Base-by-base conservation (phyloP, 2,797 vertebrate species). In the Cuculus canorus region DNA sequence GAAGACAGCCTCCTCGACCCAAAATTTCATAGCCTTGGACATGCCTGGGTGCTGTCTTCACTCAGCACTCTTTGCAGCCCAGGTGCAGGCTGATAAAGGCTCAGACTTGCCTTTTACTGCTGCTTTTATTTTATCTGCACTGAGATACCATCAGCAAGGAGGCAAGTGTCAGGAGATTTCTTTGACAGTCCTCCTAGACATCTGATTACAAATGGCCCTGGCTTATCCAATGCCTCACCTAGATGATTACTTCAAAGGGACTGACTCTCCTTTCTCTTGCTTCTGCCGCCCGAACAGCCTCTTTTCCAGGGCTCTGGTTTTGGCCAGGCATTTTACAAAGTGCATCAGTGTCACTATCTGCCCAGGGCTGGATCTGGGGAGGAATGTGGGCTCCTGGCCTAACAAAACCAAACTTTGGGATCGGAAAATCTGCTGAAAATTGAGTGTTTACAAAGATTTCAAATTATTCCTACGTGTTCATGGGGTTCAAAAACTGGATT, bases 141-240 rank as follows among this genome's bases (percentile, higher is more conserved):
- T 27, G 69, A 96, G 96, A 97, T 97, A 96, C 88, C 82, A 97
- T 97, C 96, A 91, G 85, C 6, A 41, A 89, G 92, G 90, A 97
- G 94, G 93, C 95, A 92, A 96, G 97, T 96, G 96, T 93, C 13
- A 2, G 96, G 89, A 91, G 95, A 97, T 94, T 79, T 94, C 93
- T 96, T 88, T 96, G 96, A 97, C 97, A 97, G 92, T 72, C 69
- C 60, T 93, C 88, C 96, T 89, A 96, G 96, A 96, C 95, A 95
- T 96, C 96, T 92, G 90, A 96, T 97, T 97, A 93, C 89, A 90
- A 90, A 92, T 1, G 7, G 65, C 69, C 90, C 52, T 89, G 69
- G 66, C 92, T 95, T 97, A 96, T 97, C 96, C 94, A 76, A 72
- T 3, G 10, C 81, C 90, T 96, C 7, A 14, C 60, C n/a, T 80